Base-by-base conservation (phyloP, 2,888 invertebrate genomes). In the Chrysomela aeneicollis region DNA sequence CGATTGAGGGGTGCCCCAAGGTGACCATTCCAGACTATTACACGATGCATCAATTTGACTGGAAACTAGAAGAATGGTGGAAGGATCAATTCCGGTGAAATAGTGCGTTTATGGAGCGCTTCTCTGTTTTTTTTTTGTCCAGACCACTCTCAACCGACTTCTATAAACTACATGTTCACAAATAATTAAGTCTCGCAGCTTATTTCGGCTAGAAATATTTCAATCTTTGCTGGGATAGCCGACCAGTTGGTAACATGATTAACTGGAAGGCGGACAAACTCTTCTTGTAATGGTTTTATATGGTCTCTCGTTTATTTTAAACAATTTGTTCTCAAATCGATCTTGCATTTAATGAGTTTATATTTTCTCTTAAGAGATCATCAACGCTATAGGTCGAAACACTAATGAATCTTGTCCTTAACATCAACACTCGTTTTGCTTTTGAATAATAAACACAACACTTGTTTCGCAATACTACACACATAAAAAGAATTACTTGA, bases 171-270 rank as follows among this genome's bases (percentile, higher is more conserved):
- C 64, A 64, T 64, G 72, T 70, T 73, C 66, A 69, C 66, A 69
- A 73, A 73, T 73, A 72, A 74, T 74, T 73, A 71, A 70, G 65
- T 57, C 68, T 65, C 67, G 59, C 59, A 60, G 61, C 66, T 73
- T 61, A 71, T 72, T 74, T 70, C 55, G 68, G 64, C 68, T 72
- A 70, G 69, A 67, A 77, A 79, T 78, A 78, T 78, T 79, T 79
- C 78, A 79, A 79, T 80, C 78, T 76, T 74, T 75, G 74, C 57
- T 53, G 63, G 78, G 78, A 79, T 78, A 79, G 77, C 75, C 75
- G 74, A 75, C 72, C 74, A 75, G 74, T 77, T 74, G 73, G 77
- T 78, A 80, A 79, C 79, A 75, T 80, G 80, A 80, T 80, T 79
- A 81, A 81, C 79, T 78, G 76, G 79, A 76, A 77, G 80, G 81